Percentiles rank a stretch among this genome's conserved stretches.
These are phyloP conservation scores for Syrmaticus mikado DNA, from an alignment of 2,113 vertebrate genomes.

Conservation along the genomic window DNA sequence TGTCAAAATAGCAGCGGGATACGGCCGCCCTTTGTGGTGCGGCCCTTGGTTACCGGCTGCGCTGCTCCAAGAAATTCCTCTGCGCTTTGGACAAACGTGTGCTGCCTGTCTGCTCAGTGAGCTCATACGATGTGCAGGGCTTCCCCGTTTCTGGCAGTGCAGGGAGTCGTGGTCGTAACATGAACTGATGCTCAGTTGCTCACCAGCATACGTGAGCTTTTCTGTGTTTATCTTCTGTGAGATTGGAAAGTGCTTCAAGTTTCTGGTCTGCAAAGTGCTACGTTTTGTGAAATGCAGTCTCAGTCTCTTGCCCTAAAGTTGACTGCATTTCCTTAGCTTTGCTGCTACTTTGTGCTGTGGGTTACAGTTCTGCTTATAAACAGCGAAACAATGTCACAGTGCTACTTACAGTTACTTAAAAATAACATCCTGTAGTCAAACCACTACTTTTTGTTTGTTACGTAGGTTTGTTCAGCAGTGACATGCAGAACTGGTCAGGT, in stretches of 20 bases:
- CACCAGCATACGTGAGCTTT: neutral
- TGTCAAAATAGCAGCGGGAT: neutral
- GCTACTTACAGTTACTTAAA: neutral
- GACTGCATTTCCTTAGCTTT: neutral
- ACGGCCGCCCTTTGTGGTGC: neutral
- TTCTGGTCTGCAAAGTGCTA: neutral
- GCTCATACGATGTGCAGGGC: neutral
- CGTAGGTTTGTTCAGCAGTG: neutral
- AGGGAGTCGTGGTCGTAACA: neutral
- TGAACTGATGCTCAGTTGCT: neutral
- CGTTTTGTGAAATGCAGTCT: neutral
- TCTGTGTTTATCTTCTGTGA: neutral
- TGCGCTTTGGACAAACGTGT: neutral
- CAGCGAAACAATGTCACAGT: neutral
- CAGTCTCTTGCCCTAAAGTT: neutral
- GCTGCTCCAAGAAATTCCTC: neutral
- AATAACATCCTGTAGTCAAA: neutral
- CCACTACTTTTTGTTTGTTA: neutral
- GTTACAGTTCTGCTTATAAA: neutral
- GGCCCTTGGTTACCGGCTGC: neutral
- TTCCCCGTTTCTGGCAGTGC: neutral
- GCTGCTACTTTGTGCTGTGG: neutral
- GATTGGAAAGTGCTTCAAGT: neutral
- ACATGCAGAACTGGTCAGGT: neutral
- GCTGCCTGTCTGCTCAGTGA: accelerated